A percentile compares a stretch with the other conserved stretches of the same genome.
phyloP scores from a whole-genome alignment of 2,113 vertebrate genomes.

The Scomber japonicus region DNA sequence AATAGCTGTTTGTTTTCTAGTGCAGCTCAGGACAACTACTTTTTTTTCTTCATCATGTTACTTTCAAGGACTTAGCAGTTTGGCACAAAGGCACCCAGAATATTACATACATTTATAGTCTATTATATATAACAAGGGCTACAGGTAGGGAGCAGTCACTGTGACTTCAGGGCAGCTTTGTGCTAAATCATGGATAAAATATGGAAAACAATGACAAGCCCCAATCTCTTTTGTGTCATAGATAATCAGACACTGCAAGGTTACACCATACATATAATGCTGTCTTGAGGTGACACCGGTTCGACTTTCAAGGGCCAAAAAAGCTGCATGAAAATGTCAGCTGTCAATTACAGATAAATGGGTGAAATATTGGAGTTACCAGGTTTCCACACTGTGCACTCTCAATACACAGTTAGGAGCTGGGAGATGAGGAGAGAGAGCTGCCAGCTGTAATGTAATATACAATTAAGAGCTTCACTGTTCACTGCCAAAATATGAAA shows the following conservation, averaged over 20 bases:
- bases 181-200: constrained; percentile 63
- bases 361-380: constrained; percentile 50
- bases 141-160: constrained; percentile 39
- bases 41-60: not conserved
- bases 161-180: constrained; percentile 51
- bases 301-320: constrained; percentile 53
- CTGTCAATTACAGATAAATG: constrained; percentile 67
- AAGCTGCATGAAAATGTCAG: constrained; percentile 62
- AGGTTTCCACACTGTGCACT: constrained; percentile 9
- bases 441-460: constrained; percentile 72
- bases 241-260: constrained; percentile 63
- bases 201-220: constrained; percentile 50
- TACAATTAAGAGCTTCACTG: constrained; percentile 68
- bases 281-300: constrained; percentile 20
- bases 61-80: constrained; percentile 40
- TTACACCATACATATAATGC: constrained; percentile 7
- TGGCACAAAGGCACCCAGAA: constrained; percentile 18
- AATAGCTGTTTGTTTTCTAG: constrained; percentile 33
- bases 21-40: constrained; percentile 3
- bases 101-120: constrained; percentile 50
- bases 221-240: constrained; percentile 48
- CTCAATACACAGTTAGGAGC: constrained; percentile 36
- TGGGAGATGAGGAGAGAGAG: constrained; percentile 34
- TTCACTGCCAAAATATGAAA: constrained; percentile 69
- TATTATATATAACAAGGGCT: constrained; percentile 34